A percentile compares a stretch with the other conserved stretches of the same genome.
Evolutionary conservation across 2,113 vertebrate genomes (phyloP).

Genomic region (Raja brachyura): DNA sequence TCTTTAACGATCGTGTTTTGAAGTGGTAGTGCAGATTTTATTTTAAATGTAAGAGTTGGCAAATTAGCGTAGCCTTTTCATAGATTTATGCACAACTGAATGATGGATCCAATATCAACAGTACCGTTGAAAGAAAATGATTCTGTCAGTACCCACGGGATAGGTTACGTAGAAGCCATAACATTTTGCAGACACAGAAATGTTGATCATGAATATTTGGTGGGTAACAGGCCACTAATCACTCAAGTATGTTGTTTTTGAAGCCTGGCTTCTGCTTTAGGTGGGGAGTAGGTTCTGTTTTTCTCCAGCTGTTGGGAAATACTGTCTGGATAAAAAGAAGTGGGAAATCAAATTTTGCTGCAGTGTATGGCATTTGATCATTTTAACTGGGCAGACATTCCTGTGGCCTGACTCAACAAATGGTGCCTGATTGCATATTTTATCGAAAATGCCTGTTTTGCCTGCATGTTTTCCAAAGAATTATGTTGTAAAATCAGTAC

Average conservation of each 20-base stretch:
- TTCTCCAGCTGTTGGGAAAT: constrained; percentile 12
- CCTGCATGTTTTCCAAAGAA: neutral
- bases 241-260: constrained; percentile 13
- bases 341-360: neutral
- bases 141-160: constrained; percentile 36
- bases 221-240: constrained; percentile 12
- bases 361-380: neutral
- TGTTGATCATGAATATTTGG: constrained; percentile 34
- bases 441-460: neutral
- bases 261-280: constrained; percentile 32
- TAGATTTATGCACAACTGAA: neutral
- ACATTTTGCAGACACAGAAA: constrained; percentile 33
- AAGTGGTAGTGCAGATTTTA: neutral
- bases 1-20: constrained; percentile 6
- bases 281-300: neutral
- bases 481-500: neutral
- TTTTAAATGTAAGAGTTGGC: constrained; percentile 30
- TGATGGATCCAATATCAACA: constrained; percentile 37
- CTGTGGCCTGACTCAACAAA: neutral
- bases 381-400: constrained; percentile 20
- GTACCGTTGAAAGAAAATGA: constrained; percentile 19
- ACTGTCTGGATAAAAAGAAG: constrained; percentile 1
- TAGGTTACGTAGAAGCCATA: constrained; percentile 16
- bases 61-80: neutral
- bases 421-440: neutral